Evolutionary conservation across 2,888 invertebrate species (phyloP).

Genomic region (Chesias legatella): DNA sequence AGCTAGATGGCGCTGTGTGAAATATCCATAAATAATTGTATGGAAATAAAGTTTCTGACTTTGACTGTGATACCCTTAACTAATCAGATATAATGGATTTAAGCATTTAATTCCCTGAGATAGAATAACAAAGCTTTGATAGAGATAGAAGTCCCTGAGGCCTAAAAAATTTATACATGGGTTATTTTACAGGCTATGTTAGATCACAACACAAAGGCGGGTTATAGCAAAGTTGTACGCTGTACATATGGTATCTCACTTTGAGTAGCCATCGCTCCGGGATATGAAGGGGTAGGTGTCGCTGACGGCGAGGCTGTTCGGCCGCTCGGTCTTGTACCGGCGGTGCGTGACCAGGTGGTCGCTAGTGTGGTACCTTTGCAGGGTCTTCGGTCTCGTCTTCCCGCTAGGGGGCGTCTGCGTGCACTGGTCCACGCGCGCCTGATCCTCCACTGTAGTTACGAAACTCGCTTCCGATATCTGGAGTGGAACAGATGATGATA

Average conservation of each 20-base stretch:
- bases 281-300: constrained; percentile 65
- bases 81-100: no score
- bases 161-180: no score
- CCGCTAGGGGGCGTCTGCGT: constrained; percentile 73
- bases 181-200: no score
- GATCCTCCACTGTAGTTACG: constrained; percentile 71
- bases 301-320: constrained; percentile 56
- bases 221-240: no score
- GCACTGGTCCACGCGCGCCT: constrained; percentile 64
- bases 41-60: no score
- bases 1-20: no score
- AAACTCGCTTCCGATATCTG: constrained; percentile 75
- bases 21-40: no score
- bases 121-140: no score
- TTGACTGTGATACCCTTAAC: no score
- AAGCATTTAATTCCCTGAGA: no score
- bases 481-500: constrained; percentile 23
- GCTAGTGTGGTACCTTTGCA: constrained; percentile 78
- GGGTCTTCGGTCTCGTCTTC: constrained; percentile 66
- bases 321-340: constrained; percentile 19
- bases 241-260: constrained; percentile 60
- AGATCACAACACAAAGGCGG: no score
- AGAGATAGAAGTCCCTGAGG: no score
- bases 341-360: constrained; percentile 59
- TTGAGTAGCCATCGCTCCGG: constrained; percentile 62